A percentile compares a stretch with the other conserved stretches of the same genome.
These are phyloP conservation scores for Pristionchus arcanus DNA, from an alignment of 2,888 invertebrate species.

Conservation along the genomic window DNA sequence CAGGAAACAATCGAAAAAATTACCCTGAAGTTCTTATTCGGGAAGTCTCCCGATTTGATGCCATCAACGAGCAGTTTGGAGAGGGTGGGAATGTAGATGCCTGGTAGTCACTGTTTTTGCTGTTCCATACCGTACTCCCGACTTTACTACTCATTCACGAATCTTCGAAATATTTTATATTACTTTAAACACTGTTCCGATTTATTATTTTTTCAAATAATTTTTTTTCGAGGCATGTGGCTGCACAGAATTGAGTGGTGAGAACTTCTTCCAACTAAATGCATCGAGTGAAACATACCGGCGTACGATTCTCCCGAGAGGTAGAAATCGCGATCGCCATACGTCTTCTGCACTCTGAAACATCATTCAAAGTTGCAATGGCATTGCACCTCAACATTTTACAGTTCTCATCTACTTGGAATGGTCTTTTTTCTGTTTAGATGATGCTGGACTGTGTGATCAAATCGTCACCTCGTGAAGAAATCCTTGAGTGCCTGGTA, in stretches of 20 bases:
- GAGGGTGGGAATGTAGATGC: constrained; percentile 81
- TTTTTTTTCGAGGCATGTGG: no score
- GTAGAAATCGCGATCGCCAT: constrained; percentile 80
- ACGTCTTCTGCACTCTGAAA: constrained; percentile 79
- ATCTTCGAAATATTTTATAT: no score
- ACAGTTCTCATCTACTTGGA: neutral
- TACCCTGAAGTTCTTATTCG: constrained; percentile 71
- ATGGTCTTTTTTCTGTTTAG: neutral
- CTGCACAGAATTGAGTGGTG: neutral
- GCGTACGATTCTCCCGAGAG: constrained; percentile 82
- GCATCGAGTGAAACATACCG: constrained; percentile 60
- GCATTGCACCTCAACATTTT: neutral
- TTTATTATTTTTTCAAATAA: neutral
- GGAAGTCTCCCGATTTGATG: constrained; percentile 65
- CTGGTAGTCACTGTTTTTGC: neutral
- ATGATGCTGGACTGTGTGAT: neutral
- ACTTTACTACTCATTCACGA: no score
- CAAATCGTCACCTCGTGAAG: constrained; percentile 79
- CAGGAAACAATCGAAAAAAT: neutral
- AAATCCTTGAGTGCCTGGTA: constrained; percentile 81
- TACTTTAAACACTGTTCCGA: no score
- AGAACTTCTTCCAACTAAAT: neutral
- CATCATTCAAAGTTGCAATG: neutral
- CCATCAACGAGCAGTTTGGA: constrained; percentile 77
- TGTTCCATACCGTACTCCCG: no score